phyloP scores from a whole-genome alignment of 2,888 invertebrate genomes.

The Drosophila nr. perissopoda region DNA sequence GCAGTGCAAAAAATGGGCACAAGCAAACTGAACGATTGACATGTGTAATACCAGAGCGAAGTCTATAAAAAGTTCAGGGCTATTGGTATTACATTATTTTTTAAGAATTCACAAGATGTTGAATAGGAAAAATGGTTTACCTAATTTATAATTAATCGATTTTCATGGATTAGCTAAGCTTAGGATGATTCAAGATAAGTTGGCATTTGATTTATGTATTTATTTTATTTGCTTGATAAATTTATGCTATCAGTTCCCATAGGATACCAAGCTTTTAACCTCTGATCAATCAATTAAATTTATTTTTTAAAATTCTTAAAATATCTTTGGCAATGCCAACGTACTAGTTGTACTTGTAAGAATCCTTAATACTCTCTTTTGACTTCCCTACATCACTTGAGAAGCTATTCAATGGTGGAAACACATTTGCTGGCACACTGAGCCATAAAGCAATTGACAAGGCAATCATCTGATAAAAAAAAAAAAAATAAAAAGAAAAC shows the following conservation, averaged over 20 bases:
- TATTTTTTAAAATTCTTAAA: neutral
- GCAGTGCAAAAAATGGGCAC: conserved; percentile 34
- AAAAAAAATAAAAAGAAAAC: conserved; percentile 2
- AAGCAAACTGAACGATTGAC: conserved; percentile 6
- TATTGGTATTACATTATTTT: conserved; percentile 18
- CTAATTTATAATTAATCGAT: neutral
- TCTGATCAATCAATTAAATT: neutral
- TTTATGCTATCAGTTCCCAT: neutral
- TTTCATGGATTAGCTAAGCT: neutral
- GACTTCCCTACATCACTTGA: conserved; percentile 19
- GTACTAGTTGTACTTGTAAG: neutral
- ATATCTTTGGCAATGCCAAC: neutral
- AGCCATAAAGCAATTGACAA: conserved; percentile 78
- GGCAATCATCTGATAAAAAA: conserved; percentile 72
- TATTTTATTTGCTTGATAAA: neutral
- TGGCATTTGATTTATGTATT: neutral
- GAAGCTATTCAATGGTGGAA: conserved; percentile 40
- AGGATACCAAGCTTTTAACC: neutral
- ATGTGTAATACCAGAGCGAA: conserved; percentile 11
- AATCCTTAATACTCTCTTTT: conserved; percentile 10
- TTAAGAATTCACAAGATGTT: neutral
- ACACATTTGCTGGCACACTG: conserved; percentile 68
- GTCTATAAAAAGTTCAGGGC: conserved; percentile 20
- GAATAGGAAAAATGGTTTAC: neutral
- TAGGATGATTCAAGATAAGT: neutral